Percentiles rank a stretch among this genome's conserved stretches.
phyloP scores from a whole-genome alignment of 2,113 vertebrate genomes.

The Halichoeres trimaculatus region DNA sequence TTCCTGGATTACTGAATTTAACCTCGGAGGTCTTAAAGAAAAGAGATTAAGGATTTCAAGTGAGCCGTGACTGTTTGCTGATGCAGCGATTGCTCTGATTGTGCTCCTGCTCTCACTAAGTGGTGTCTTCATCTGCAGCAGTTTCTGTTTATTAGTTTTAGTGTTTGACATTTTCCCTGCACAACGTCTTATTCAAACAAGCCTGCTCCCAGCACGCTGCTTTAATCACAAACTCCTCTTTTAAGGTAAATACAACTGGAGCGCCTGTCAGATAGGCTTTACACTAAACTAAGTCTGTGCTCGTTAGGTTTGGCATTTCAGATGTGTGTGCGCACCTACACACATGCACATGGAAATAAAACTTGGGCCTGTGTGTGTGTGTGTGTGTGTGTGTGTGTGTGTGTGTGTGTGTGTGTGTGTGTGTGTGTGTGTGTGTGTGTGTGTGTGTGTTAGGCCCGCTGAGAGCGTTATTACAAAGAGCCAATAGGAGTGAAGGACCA shows the following conservation, averaged over 20 bases:
- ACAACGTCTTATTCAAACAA: slow-evolving; percentile 76
- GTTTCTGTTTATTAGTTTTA: slow-evolving; percentile 79
- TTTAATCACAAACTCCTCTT: slow-evolving; percentile 71
- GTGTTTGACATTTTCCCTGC: slow-evolving; percentile 76
- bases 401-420: slow-evolving; percentile 28
- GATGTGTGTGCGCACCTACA: slow-evolving; percentile 19
- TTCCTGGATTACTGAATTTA: slow-evolving; percentile 8
- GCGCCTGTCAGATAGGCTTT: slow-evolving; percentile 64
- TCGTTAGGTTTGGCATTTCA: slow-evolving; percentile 53
- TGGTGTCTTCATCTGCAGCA: slow-evolving; percentile 59
- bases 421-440: slow-evolving; percentile 22
- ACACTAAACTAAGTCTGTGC: slow-evolving; percentile 52
- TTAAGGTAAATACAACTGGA: slow-evolving; percentile 72
- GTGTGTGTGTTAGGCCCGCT: slow-evolving; percentile 51
- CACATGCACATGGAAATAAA: slow-evolving; percentile 1
- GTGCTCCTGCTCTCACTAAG: slow-evolving; percentile 37
- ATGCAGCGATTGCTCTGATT: slow-evolving; percentile 53
- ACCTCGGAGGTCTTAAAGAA: slow-evolving; percentile 1
- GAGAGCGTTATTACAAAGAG: slow-evolving; percentile 70
- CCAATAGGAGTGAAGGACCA: slow-evolving; percentile 77
- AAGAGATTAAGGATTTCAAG: slow-evolving; percentile 11
- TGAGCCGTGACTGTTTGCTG: slow-evolving; percentile 42
- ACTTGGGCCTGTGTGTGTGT: too few relatives aligned
- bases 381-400: slow-evolving; percentile 29
- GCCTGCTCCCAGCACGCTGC: slow-evolving; percentile 46